phyloP scores from a whole-genome alignment of 1,140 invertebrate species.

The Drosophila neocordata region DNA sequence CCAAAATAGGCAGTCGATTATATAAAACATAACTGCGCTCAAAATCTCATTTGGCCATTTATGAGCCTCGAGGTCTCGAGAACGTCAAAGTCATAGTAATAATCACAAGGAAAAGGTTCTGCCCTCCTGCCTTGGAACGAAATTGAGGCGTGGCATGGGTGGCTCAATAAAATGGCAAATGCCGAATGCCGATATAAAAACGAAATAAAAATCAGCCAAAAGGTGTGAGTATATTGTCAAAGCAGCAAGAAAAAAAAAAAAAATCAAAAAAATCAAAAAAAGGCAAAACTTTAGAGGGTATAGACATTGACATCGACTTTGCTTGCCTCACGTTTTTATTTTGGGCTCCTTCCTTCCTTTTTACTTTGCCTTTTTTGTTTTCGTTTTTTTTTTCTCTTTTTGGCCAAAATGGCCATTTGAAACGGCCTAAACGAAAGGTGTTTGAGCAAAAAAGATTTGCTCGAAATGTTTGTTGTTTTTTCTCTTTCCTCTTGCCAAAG shows the following conservation, averaged over 20 bases:
- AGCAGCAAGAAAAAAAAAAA: background rate
- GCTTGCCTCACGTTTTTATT: background rate
- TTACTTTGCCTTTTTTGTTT: too few relatives aligned
- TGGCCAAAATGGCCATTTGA: slow-evolving; percentile 43
- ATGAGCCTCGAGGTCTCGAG: slow-evolving; percentile 43
- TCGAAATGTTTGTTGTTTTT: slow-evolving; percentile 40
- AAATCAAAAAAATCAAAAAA: slow-evolving; percentile 2
- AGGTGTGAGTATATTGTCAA: slow-evolving; percentile 74
- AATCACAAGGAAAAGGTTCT: slow-evolving; percentile 68
- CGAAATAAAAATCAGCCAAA: slow-evolving; percentile 78
- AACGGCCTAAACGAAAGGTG: slow-evolving; percentile 47
- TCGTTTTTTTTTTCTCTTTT: slow-evolving; percentile 2
- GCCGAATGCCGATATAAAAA: slow-evolving; percentile 62
- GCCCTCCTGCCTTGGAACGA: background rate
- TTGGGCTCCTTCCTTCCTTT: too few relatives aligned
- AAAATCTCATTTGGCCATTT: slow-evolving; percentile 69
- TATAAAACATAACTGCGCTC: slow-evolving; percentile 54
- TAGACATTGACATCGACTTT: slow-evolving; percentile 3
- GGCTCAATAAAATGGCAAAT: slow-evolving; percentile 77
- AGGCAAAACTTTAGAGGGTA: slow-evolving; percentile 5
- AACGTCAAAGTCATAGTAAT: slow-evolving; percentile 71
- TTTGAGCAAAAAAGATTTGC: slow-evolving; percentile 43
- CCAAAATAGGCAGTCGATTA: slow-evolving; percentile 21
- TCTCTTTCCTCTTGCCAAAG: slow-evolving; percentile 35
- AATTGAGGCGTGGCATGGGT: slow-evolving; percentile 51